Percentiles rank a stretch among this genome's conserved stretches.
Evolutionary conservation across 2,888 invertebrate species (phyloP).

Genomic region (Tetragonisca angustula): DNA sequence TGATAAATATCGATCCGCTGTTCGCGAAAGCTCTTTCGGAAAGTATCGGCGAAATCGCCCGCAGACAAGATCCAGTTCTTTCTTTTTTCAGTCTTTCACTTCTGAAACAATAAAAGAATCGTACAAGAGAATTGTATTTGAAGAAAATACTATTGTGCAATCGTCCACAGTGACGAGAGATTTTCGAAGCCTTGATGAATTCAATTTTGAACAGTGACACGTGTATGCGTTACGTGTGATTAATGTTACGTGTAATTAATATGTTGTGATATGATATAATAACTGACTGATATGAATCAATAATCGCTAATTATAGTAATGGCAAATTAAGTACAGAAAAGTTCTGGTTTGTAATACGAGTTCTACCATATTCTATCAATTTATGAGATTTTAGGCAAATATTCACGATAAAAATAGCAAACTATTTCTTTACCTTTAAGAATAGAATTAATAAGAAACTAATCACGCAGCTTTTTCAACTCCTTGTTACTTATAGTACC

Average conservation of each 20-base stretch:
- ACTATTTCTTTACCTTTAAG: not conserved
- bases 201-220: not conserved
- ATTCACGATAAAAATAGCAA: not conserved
- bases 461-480: not conserved
- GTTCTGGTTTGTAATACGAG: too few species aligned
- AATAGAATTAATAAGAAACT: not conserved
- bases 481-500: too few species aligned
- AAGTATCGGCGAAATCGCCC: constrained; percentile 62
- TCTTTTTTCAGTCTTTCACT: constrained; percentile 52
- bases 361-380: not conserved
- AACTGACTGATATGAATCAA: not conserved
- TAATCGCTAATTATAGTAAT: not conserved
- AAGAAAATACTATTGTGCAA: constrained; percentile 20
- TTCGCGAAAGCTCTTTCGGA: constrained; percentile 61
- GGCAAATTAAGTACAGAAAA: not conserved
- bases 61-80: constrained; percentile 41
- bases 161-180: not conserved
- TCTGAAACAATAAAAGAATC: constrained; percentile 56
- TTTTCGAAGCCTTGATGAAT: not conserved
- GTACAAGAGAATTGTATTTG: constrained; percentile 32
- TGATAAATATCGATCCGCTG: constrained; percentile 58
- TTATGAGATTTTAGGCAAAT: not conserved
- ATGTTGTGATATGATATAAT: not conserved
- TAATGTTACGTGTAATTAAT: not conserved
- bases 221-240: not conserved